Conservation (phyloP, 2,888 invertebrate genomes). For the Oscheius myriophilus region DNA sequence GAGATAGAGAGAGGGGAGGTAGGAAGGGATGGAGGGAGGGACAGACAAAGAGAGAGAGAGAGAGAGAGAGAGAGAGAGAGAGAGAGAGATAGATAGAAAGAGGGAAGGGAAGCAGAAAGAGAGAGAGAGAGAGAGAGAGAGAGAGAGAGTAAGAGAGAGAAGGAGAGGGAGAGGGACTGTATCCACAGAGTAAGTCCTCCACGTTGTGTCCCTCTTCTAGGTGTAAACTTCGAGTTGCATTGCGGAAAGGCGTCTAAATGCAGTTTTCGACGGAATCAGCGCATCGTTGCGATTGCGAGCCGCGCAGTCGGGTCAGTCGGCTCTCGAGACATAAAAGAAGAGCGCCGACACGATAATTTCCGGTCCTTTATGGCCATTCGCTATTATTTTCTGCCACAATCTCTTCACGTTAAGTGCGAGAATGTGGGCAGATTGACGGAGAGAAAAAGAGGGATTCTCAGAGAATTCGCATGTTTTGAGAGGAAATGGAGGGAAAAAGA, state of each 20-base stretch:
- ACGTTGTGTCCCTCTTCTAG: too few relatives aligned
- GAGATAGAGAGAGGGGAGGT: constrained; percentile 4
- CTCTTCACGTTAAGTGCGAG: constrained; percentile 9
- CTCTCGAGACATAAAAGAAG: constrained; percentile 24
- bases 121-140: too few relatives aligned
- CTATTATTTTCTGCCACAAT: constrained; percentile 10
- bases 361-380: constrained; percentile 20
- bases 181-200: too few relatives aligned
- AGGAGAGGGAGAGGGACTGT: too few relatives aligned
- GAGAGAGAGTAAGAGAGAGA: too few relatives aligned
- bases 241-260: neutral
- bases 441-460: neutral
- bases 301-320: neutral
- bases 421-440: neutral
- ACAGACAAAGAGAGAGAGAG: constrained; percentile 9
- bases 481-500: neutral
- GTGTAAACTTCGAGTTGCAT: neutral
- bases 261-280: neutral
- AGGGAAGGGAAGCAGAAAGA: constrained; percentile 1
- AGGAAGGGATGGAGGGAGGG: constrained; percentile 11
- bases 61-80: too few relatives aligned
- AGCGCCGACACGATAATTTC: constrained; percentile 16
- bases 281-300: neutral
- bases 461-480: constrained; percentile 3
- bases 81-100: neutral